phyloP scores from a whole-genome alignment of 2,888 invertebrate genomes.

The Fragum fragum region DNA sequence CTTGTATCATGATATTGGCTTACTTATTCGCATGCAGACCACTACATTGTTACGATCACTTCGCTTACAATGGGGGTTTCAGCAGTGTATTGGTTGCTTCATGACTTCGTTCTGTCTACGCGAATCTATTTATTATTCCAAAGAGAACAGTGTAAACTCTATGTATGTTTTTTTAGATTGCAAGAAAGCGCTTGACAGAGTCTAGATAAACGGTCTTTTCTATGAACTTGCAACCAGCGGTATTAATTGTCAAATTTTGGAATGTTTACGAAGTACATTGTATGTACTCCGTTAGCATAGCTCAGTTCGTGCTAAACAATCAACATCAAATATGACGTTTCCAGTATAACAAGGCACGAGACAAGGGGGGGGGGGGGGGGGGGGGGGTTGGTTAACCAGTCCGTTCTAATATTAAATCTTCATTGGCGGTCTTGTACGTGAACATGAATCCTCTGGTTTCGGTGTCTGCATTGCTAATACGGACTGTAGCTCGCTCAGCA shows the following conservation, averaged over 20 bases:
- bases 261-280: neutral
- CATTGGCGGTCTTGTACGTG: no score
- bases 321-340: neutral
- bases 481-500: no score
- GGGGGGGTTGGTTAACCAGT: neutral
- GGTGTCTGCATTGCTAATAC: no score
- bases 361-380: constrained; percentile 9
- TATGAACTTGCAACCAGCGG: constrained; percentile 8
- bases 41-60: neutral
- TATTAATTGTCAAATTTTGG: neutral
- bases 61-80: constrained; percentile 18
- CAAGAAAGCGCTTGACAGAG: constrained; percentile 27
- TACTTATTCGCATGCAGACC: neutral
- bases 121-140: constrained; percentile 16
- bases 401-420: no score
- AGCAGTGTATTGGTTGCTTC: neutral
- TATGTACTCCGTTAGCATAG: constrained; percentile 7
- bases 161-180: constrained; percentile 28
- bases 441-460: no score
- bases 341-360: constrained; percentile 1
- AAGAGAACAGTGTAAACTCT: constrained; percentile 20
- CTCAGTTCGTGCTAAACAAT: neutral
- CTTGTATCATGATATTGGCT: constrained; percentile 19
- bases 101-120: constrained; percentile 22
- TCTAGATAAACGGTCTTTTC: constrained; percentile 28